These are phyloP conservation scores for Fukomys damarensis DNA, from an alignment of 2,113 vertebrate species.

Conservation along the genomic window DNA sequence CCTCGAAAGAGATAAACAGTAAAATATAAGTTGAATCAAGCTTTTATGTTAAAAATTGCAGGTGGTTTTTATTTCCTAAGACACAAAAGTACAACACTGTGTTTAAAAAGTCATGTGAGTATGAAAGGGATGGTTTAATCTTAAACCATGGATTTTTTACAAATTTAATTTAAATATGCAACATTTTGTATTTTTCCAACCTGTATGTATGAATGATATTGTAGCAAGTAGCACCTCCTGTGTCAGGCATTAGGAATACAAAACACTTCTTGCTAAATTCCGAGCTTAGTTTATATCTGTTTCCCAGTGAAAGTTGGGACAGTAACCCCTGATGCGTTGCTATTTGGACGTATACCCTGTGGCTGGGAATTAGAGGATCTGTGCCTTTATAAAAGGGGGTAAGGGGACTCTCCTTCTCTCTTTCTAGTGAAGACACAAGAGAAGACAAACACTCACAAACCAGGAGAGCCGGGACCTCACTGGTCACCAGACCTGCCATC, in stretches of 20 bases:
- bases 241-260: not conserved
- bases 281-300: not conserved
- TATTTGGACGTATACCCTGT: not conserved
- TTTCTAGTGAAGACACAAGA: not conserved
- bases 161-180: constrained; percentile 6
- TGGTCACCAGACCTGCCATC: not conserved
- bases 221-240: not conserved
- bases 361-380: too few relatives aligned
- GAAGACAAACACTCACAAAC: not conserved
- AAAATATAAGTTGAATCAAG: not conserved
- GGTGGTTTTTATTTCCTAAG: not conserved
- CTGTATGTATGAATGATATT: not conserved
- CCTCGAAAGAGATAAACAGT: not conserved
- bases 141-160: not conserved
- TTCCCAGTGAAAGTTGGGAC: not conserved
- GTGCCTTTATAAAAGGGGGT: not conserved
- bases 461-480: not conserved
- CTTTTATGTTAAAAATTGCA: not conserved
- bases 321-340: not conserved
- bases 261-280: not conserved
- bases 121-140: not conserved
- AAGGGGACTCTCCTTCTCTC: not conserved
- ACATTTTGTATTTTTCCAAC: not conserved
- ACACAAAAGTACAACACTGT: not conserved
- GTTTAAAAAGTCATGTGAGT: not conserved